Evolutionary conservation across 2,888 invertebrate genomes (phyloP).

Genomic region (Dolichopus griseipennis): DNA sequence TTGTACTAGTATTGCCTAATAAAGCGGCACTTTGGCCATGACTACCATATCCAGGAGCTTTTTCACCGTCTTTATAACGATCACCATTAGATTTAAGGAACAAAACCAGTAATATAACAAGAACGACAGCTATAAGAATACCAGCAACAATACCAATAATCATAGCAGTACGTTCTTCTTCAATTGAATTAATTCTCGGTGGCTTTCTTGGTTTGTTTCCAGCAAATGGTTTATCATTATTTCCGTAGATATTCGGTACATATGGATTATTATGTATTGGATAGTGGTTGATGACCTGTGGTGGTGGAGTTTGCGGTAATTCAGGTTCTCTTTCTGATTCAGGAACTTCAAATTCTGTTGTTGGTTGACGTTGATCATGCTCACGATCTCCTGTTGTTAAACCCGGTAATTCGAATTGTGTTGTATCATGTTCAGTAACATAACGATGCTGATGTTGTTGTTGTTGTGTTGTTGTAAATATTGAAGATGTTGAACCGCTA

Average conservation of each 20-base stretch:
- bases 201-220: constrained; percentile 33
- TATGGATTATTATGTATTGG: constrained; percentile 24
- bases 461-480: constrained; percentile 27
- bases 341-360: constrained; percentile 27
- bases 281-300: constrained; percentile 17
- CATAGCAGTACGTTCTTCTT: constrained; percentile 64
- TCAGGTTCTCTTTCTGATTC: constrained; percentile 27
- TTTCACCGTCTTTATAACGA: constrained; percentile 87
- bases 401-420: constrained; percentile 33
- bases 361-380: constrained; percentile 26
- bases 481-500: constrained; percentile 25
- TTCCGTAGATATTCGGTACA: constrained; percentile 35
- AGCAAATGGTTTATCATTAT: constrained; percentile 32
- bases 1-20: constrained; percentile 54
- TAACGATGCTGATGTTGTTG: constrained; percentile 32
- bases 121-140: constrained; percentile 79
- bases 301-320: constrained; percentile 27
- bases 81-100: constrained; percentile 80
- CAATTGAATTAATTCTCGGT: constrained; percentile 56
- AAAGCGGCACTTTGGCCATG: constrained; percentile 74
- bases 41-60: constrained; percentile 51
- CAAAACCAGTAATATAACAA: constrained; percentile 81
- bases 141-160: constrained; percentile 86
- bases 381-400: constrained; percentile 22
- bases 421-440: constrained; percentile 38